Base-by-base conservation (phyloP, 2,113 vertebrate species). In the Paralichthys olivaceus region DNA sequence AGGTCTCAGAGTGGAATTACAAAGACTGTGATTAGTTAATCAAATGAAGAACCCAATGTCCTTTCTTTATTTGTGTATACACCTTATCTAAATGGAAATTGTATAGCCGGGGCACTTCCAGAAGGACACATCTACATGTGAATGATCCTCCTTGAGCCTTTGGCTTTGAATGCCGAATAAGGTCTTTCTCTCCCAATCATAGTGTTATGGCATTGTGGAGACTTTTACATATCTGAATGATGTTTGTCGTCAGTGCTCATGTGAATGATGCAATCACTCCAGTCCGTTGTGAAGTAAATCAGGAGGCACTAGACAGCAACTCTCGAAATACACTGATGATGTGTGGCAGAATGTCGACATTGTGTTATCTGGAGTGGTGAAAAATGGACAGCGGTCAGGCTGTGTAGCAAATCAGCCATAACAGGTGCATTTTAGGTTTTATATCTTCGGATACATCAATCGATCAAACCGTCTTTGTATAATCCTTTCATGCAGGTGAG, bases 21-120 rank as follows among this genome's bases (percentile, higher is more conserved):
- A 94, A 95, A 93, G 91, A 93, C 92, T 94, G 88, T 94, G 92
- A 95, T 94, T 94, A 95, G 89, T 91, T 94, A 93, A 95, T 95
- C 93, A 93, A 92, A 93, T 92, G 88, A 90, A 93, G 91, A 92
- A 88, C 84, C 86, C 87, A 71, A 72, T 92, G 84, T 84, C 83
- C 88, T 87, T 92, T 85, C 90, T 91, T 88, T 89, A 86, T 91
- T 92, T 91, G 89, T 91, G 84, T 87, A 75, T 87, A 89, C 90
- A 91, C 85, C 90, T 88, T 90, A 88, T 93, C 87, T 92, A 90
- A 93, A 93, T 92, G 89, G 87, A 92, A 92, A 92, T 93, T 87
- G 89, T 93, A 90, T 83, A 84, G 83, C 78, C 9, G 84, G 79
- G 84, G 76, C 84, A 88, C 87, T 88, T 91, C 58, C 70, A 85